Base-by-base conservation (phyloP, 1,140 invertebrate species). In the Danaus melanippus region DNA sequence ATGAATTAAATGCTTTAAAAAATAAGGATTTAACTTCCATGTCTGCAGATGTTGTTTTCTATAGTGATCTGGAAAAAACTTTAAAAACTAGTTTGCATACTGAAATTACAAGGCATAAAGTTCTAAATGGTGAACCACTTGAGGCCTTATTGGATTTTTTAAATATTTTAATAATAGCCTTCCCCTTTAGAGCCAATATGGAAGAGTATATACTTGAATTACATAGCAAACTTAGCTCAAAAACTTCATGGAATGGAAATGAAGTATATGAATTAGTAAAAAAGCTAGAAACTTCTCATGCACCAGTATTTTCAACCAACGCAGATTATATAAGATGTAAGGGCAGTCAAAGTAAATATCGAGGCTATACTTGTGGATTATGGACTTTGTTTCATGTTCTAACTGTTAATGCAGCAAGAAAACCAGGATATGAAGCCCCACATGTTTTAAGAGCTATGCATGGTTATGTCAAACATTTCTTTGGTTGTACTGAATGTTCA, bases 331-430 rank as follows among this genome's bases (percentile, higher is more conserved):
- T 94, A 48, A 93, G 92, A 9, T 99, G 98, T 78, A 88, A 89
- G 67, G 96, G 96, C 8, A 96, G 94, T 72, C 81, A 88, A 45
- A 79, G 91, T 1, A 86, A 89, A 41, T 90, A 88, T 48, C 90
- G 98, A 47, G 96, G 97, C n/a, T 99, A 96, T 79, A 95, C 97
- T 0, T 99, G 98, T 87, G 93, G 95, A 0, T 84, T 99, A 10
- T 99, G 98, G 98, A 94, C 91, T 41, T 87, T 98, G 56, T 99
- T 99, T 79, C 98, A 99, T 76, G 95, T 93, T 45, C 80, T 99
- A 15, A 97, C 96, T 9, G 94, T 98, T 0, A 93, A 93, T 75
- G 92, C 93, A 47, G 90, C 91, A 1, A 61, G 79, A 3, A 79
- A 79, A 17, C 74, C 88, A 41, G 73, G 86, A 0, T 69, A 63